Evolutionary conservation across 2,797 vertebrate species (phyloP).

Genomic region (Tapera naevia): DNA sequence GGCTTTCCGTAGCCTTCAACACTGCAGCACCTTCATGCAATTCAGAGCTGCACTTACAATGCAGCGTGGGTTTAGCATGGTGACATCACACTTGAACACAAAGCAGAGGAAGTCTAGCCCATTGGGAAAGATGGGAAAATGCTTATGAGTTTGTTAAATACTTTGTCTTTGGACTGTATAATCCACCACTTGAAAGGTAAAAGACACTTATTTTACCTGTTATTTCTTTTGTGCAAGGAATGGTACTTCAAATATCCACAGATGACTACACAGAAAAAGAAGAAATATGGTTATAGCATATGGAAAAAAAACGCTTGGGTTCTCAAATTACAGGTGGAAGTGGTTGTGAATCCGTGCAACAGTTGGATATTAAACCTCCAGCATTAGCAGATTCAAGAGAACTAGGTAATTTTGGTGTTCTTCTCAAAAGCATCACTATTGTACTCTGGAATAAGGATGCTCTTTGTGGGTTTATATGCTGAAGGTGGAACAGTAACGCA

Average conservation of each 20-base stretch:
- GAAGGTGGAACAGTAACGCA: background rate
- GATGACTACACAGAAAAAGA: background rate
- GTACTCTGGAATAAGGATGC: background rate
- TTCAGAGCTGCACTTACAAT: background rate
- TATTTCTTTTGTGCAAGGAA: background rate
- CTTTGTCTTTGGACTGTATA: background rate
- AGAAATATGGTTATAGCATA: fast-evolving
- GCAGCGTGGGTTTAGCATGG: background rate
- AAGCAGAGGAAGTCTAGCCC: background rate
- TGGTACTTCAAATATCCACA: background rate
- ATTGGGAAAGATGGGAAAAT: background rate
- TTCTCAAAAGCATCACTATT: background rate
- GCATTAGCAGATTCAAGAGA: background rate
- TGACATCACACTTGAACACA: background rate
- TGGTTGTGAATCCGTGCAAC: background rate
- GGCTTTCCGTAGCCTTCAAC: background rate
- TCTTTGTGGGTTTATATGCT: background rate
- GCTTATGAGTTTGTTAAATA: background rate
- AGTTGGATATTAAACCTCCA: background rate
- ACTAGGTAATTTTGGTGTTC: background rate
- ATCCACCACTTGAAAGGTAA: background rate
- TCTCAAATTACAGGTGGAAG: background rate
- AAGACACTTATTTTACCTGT: background rate
- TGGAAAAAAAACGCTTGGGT: background rate
- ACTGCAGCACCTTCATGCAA: background rate